Evolutionary conservation across 2,797 vertebrate species (phyloP), one percentile per base, ranked within the genome.

Genomic region (Lepilemur septentrionalis): DNA sequence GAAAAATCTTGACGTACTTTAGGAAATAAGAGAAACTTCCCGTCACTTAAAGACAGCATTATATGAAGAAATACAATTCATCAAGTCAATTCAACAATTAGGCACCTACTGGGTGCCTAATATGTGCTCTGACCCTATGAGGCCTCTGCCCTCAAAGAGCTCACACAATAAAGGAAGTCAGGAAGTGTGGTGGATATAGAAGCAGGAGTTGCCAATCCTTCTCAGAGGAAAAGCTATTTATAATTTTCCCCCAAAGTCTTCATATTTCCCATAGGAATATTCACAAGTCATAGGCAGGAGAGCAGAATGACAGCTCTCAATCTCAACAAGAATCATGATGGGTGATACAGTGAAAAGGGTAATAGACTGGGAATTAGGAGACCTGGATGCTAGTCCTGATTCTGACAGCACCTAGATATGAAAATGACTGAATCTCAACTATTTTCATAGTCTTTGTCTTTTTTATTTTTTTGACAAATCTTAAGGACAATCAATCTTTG

Each of bases 201-300:
- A 90, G 57, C 20, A 97, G 81, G 80, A 88, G 75, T 28, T 73
- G 80, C 41, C 79, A 61, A 13, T 89, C 65, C 91, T 92, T 67
- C 69, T 82, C 75, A 91, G 32, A 91, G 83, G 69, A 91, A 92
- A 91, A 80, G 75, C 91, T 92, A 70, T 72, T 86, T 67, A 76
- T 84, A 92, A 91, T 84, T 76, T 83, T 59, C 82, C 20, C n/a
- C 25, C 35, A 18, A 50, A 25, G 2, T 75, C 82, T 95, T 88
- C 83, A 83, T 75, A 89, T 83, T 84, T 76, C 75, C 78, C 69
- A 84, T 1, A 78, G 87, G 96, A 92, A 95, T 28, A 5, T 63
- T 86, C 79, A 65, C 30, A 80, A 72, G 70, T 61, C 76, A 84
- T 8, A 63, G 78, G 69, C 13, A 85, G 69, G 75, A 69, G 25